Evolutionary conservation across 2,797 vertebrate genomes (phyloP).

Genomic region (Sebastes iracundus): DNA sequence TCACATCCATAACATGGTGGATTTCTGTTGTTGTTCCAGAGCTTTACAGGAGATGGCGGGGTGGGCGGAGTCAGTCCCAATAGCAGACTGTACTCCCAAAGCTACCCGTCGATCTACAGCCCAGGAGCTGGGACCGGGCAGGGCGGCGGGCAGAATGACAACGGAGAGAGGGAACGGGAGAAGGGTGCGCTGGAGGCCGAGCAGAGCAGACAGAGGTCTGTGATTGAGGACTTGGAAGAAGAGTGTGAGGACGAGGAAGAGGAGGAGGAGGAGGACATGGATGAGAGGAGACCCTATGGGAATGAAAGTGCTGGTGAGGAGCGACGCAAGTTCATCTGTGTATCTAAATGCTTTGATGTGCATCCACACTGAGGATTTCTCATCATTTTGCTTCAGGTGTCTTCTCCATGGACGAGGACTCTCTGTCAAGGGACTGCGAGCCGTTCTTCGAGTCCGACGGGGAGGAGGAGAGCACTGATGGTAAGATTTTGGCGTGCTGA

Average conservation of each 20-base stretch:
- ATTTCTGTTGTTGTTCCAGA: conserved; percentile 53
- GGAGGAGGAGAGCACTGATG: conserved; percentile 93
- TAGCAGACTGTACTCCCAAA: conserved; percentile 83
- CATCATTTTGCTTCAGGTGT: conserved; percentile 78
- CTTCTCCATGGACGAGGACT: conserved; percentile 94
- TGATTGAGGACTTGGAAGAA: conserved; percentile 77
- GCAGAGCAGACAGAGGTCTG: conserved; percentile 59
- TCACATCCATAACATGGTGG: neutral
- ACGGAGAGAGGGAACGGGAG: conserved; percentile 70
- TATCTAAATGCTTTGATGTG: neutral
- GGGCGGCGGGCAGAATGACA: conserved; percentile 58
- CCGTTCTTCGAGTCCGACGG: conserved; percentile 93
- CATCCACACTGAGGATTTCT: neutral
- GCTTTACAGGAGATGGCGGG: conserved; percentile 63
- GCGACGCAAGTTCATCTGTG: rapidly evolving
- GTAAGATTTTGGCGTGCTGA: conserved; percentile 62
- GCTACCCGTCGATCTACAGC: conserved; percentile 88
- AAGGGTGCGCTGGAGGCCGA: conserved; percentile 58
- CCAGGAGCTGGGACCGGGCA: conserved; percentile 49
- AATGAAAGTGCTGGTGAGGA: conserved; percentile 79
- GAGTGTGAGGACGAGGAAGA: conserved; percentile 84
- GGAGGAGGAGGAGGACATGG: conserved; percentile 81
- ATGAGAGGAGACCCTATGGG: conserved; percentile 68
- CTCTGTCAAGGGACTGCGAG: conserved; percentile 89
- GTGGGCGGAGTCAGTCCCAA: conserved; percentile 73